phyloP scores from a whole-genome alignment of 2,888 invertebrate species.

The Nysson spinosus region DNA sequence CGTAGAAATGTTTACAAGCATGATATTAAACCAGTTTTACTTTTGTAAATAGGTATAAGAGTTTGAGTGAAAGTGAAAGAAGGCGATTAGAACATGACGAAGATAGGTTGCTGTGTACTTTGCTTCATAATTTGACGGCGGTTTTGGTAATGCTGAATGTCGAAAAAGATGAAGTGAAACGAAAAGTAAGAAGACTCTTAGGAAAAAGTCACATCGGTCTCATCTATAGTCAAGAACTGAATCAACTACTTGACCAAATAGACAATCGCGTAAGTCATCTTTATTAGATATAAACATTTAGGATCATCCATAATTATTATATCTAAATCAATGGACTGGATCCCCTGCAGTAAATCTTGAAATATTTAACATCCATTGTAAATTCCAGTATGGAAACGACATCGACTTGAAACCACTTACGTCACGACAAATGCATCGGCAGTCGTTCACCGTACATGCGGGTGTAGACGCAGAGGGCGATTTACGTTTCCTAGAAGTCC shows the following conservation, averaged over 20 bases:
- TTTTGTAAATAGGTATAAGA: constrained; percentile 83
- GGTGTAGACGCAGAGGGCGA: constrained; percentile 95
- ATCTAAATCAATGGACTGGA: too few relatives aligned
- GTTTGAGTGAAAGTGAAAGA: constrained; percentile 93
- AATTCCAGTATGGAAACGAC: constrained; percentile 94
- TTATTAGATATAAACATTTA: too few relatives aligned
- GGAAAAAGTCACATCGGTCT: constrained; percentile 99
- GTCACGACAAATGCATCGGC: constrained; percentile 95
- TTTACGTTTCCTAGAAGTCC: constrained; percentile 93
- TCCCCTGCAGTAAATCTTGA: too few relatives aligned
- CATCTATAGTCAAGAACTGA: constrained; percentile 98
- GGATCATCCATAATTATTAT: neutral
- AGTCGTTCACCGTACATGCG: constrained; percentile 98
- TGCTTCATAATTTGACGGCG: constrained; percentile 97
- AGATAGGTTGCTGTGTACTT: constrained; percentile 95
- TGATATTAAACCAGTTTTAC: too few relatives aligned
- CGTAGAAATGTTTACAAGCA: too few relatives aligned
- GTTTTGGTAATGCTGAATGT: constrained; percentile 96
- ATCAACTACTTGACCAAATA: constrained; percentile 96
- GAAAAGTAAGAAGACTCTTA: constrained; percentile 93
- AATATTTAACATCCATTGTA: too few relatives aligned
- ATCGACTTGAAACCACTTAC: constrained; percentile 97
- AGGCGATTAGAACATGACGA: constrained; percentile 99
- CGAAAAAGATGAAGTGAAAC: constrained; percentile 88
- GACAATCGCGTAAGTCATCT: constrained; percentile 89